Evolutionary conservation across 2,888 invertebrate genomes (phyloP), one percentile per base, ranked within the genome.

Genomic region (Hedychridium roseum): DNA sequence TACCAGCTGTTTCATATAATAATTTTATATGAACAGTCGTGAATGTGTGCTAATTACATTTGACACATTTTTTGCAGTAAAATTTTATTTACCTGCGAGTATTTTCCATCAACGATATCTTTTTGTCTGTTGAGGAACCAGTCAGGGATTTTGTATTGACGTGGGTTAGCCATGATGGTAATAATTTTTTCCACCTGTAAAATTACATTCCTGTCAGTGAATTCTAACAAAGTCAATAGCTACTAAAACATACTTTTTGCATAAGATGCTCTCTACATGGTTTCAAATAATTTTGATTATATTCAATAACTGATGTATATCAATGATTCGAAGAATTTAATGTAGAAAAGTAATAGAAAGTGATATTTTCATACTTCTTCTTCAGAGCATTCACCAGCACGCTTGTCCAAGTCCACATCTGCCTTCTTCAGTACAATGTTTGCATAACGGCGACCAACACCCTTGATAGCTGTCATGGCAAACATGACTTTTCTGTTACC

Each of bases 61-160:
- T n/a, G n/a, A n/a, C n/a, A n/a, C n/a, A n/a, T n/a, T n/a, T n/a
- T n/a, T n/a, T n/a, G n/a, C n/a, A n/a, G n/a, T 34, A 41, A 42
- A 40, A 38, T 42, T 50, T 1, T 34, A 23, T 42, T 23, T 74
- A 86, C 86, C 84, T 97, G 97, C 66, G 89, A 90, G 84, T 91
- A 96, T 85, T 98, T 99, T 71, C 99, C 99, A 82, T 99, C 99
- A 77, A 98, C 94, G 79, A 97, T 92, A 80, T 99, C 99, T 82
- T 97, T 98, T 80, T 99, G 99, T 82, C 99, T 95, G 82, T 99
- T 99, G 56, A 99, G 86, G 84, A 99, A 99, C 98, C 98, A 99
- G 79, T 97, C 95, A 2, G 99, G 99, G 74, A 99, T 99, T 85
- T 99, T 99, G 84, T 98, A 99, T 78, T 97, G 97, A 57, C 97